phyloP scores from a whole-genome alignment of 1,140 invertebrate genomes.

The Amyelois transitella region DNA sequence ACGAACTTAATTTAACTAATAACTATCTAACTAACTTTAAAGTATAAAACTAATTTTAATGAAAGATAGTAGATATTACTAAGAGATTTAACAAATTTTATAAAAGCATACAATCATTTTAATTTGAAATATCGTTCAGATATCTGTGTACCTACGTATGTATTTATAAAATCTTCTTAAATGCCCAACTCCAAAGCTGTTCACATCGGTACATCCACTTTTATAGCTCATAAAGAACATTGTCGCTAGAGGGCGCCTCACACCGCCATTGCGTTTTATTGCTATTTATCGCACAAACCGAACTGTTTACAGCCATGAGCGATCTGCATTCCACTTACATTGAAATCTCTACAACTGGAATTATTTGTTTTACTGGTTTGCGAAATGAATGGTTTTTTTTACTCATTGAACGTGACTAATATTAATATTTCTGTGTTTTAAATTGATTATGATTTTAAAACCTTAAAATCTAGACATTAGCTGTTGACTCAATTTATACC shows the following conservation, averaged over 20 bases:
- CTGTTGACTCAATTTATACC: not conserved
- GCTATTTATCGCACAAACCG: slow-evolving; percentile 20
- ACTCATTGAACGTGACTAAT: too few species aligned
- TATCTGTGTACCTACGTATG: not conserved
- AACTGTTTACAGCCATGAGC: slow-evolving; percentile 21
- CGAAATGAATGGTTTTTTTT: not conserved
- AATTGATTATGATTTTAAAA: too few species aligned
- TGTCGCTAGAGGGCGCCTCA: not conserved
- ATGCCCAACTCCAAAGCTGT: not conserved
- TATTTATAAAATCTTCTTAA: not conserved
- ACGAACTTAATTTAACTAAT: too few species aligned
- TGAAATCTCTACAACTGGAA: slow-evolving; percentile 14
- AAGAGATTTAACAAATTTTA: too few species aligned
- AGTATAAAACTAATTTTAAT: too few species aligned
- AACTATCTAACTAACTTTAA: too few species aligned
- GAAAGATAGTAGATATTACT: too few species aligned
- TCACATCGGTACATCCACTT: not conserved
- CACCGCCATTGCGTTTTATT: slow-evolving; percentile 22
- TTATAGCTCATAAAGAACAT: not conserved
- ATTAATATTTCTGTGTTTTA: too few species aligned
- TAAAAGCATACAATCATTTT: too few species aligned
- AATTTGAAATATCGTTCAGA: too few species aligned
- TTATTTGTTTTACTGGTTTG: slow-evolving; percentile 7
- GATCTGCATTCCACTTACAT: slow-evolving; percentile 20
- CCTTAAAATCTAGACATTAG: too few species aligned